A percentile compares a stretch with the other conserved stretches of the same genome.
Conservation (phyloP, 2,113 vertebrate species). For the Dipodomys ordii region DNA sequence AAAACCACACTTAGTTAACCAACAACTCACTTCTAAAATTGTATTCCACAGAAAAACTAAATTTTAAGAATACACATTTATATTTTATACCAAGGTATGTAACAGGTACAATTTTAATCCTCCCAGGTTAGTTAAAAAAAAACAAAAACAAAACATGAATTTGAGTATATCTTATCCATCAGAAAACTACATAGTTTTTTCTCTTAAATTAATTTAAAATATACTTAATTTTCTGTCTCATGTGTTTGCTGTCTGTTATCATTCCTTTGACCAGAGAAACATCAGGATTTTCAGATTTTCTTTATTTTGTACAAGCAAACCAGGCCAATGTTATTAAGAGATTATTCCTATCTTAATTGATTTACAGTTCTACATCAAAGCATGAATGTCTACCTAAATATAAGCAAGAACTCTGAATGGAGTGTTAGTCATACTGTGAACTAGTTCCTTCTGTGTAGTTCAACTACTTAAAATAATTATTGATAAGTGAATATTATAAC, state of each 20-base stretch:
- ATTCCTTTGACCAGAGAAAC: slow-evolving; percentile 57
- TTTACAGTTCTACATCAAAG: neutral
- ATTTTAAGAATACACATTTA: neutral
- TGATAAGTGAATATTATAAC: neutral
- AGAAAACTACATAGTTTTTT: neutral
- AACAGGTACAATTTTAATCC: slow-evolving; percentile 14
- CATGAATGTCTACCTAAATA: neutral
- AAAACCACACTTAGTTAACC: neutral
- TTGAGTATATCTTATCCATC: neutral
- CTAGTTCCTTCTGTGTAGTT: neutral
- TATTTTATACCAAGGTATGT: neutral
- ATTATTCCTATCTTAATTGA: slow-evolving; percentile 43
- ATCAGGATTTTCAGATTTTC: slow-evolving; percentile 58
- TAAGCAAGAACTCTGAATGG: neutral
- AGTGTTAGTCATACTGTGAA: neutral
- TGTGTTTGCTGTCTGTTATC: neutral
- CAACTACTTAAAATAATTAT: neutral
- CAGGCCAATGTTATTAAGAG: neutral
- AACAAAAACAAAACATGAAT: slow-evolving; percentile 29
- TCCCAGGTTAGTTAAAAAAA: slow-evolving; percentile 3
- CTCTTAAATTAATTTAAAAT: no score
- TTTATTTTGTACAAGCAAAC: slow-evolving; percentile 17
- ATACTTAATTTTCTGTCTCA: neutral
- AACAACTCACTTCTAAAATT: neutral
- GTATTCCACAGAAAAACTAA: neutral